A percentile compares a stretch with the other conserved stretches of the same genome.
These are phyloP conservation scores for Miichthys miiuy DNA, from an alignment of 2,797 vertebrate species.

Conservation along the genomic window DNA sequence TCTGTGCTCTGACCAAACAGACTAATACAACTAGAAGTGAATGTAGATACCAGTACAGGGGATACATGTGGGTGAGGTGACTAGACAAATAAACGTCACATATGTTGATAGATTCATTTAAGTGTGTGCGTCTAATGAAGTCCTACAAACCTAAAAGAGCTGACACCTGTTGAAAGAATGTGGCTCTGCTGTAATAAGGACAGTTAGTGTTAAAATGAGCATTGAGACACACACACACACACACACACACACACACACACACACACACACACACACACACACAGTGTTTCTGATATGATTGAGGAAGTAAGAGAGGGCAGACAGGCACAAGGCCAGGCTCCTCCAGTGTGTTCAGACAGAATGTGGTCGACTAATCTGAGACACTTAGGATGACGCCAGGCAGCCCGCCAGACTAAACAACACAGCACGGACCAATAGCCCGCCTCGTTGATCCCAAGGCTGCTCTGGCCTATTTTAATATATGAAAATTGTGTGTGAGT, in stretches of 20 bases:
- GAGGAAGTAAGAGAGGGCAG: constrained; percentile 7
- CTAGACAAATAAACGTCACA: too few relatives aligned
- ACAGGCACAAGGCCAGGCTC: constrained; percentile 32
- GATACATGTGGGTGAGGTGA: too few relatives aligned
- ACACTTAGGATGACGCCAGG: constrained; percentile 14
- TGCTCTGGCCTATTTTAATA: constrained; percentile 25
- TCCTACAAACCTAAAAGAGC: not conserved
- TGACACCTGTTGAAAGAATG: not conserved
- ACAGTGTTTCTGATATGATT: constrained; percentile 17
- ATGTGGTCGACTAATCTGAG: constrained; percentile 27
- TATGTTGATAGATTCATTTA: too few relatives aligned
- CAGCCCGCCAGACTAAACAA: constrained; percentile 49
- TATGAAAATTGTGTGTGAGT: not conserved
- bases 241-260: not conserved
- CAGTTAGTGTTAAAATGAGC: not conserved
- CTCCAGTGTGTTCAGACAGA: constrained; percentile 25
- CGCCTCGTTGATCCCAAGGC: constrained; percentile 30
- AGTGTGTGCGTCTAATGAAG: too few relatives aligned
- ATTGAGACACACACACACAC: not conserved
- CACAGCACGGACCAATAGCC: constrained; percentile 25
- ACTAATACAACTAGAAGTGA: too few relatives aligned
- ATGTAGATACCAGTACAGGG: too few relatives aligned
- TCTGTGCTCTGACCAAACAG: too few relatives aligned
- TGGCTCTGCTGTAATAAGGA: constrained; percentile 5
- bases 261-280: constrained; percentile 4